Base-by-base conservation (phyloP, 2,797 vertebrate species). In the Halcyon leucocephala region DNA sequence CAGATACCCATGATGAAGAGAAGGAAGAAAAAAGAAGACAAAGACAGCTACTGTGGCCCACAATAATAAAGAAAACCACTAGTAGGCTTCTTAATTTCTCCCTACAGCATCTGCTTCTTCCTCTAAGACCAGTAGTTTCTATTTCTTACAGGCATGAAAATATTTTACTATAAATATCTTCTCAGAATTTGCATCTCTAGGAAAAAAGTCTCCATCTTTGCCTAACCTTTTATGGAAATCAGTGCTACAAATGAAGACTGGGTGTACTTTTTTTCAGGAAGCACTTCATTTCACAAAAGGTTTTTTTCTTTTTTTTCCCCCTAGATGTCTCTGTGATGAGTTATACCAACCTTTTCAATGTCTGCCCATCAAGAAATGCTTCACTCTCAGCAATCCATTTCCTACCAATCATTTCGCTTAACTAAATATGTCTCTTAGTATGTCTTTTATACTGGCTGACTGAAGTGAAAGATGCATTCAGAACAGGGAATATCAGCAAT, bases 11-110 rank as follows among this genome's bases (percentile, higher is more conserved):
- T 77, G 21, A 82, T 26, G 62, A 89, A 71, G 25, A 73, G 12
- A 35, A 18, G 35, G 14, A 20, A 4, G 3, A 6, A 24, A 39
- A 57, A 49, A 54, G 4, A 1, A 2, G 1, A 4, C 1, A 19
- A 28, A 42, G 9, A 20, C 55, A 86, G 49, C 28, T 83, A 24
- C 21, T 25, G 51, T 69, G 46, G 29, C 33, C 71, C 58, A 72
- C 57, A 89, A 31, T 76, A 37, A 71, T 29, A 83, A 35, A 70
- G 29, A 71, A 94, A 66, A 26, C 42, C 21, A 77, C 9, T 31
- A 88, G 7, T 1, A 92, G 57, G 31, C 24, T 82, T 73, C 48
- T 81, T 91, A 88, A 81, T 71, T 95, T 65, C 55, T 91, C 33
- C 31, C 25, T 4, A 11, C 12, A 71, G 39, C 51, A 77, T 64